These are phyloP conservation scores for Pogonognathellus flavescens DNA, from an alignment of 1,140 invertebrate genomes.

Conservation along the genomic window DNA sequence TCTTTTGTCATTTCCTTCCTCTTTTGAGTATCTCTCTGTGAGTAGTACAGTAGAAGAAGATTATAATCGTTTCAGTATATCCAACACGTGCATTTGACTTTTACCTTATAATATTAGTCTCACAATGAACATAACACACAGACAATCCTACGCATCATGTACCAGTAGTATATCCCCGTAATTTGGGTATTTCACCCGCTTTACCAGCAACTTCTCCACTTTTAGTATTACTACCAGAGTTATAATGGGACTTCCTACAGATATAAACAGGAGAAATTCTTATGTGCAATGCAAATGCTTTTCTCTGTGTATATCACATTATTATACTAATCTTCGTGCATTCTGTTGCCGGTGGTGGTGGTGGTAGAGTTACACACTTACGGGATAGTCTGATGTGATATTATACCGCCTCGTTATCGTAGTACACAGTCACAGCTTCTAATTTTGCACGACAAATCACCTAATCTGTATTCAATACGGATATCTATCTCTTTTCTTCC, in stretches of 20 bases:
- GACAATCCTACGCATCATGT: too few species aligned
- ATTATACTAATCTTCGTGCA: not conserved
- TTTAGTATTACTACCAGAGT: too few species aligned
- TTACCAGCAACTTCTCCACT: too few species aligned
- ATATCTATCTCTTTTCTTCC: constrained; percentile 37
- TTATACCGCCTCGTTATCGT: not conserved
- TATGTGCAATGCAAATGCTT: not conserved
- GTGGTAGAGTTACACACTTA: not conserved
- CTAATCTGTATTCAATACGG: constrained; percentile 63
- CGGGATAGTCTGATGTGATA: too few species aligned
- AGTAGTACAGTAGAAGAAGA: not conserved
- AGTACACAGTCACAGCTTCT: constrained; percentile 13
- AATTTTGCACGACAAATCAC: constrained; percentile 40
- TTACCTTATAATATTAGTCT: not conserved
- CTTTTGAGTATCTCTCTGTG: not conserved
- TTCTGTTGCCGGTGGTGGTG: not conserved
- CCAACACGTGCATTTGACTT: not conserved
- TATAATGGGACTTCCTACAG: too few species aligned
- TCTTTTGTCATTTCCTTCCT: constrained; percentile 21
- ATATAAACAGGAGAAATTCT: too few species aligned
- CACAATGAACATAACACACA: too few species aligned
- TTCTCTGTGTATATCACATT: not conserved
- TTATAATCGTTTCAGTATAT: too few species aligned
- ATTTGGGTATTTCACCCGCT: too few species aligned
- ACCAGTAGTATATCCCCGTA: not conserved